Conservation (phyloP, 2,888 invertebrate species). For the Apamea sordens region DNA sequence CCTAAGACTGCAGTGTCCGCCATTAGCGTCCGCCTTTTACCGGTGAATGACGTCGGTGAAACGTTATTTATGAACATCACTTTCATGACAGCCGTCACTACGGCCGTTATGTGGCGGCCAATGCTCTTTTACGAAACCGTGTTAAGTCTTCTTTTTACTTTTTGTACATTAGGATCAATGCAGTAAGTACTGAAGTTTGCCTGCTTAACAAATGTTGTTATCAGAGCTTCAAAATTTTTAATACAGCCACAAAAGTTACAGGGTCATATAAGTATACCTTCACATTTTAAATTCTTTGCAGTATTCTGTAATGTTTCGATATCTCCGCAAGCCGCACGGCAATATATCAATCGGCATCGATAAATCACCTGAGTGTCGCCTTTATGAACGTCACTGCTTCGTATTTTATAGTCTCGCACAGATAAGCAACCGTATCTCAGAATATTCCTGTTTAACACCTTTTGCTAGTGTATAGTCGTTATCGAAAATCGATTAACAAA, state of each 20-base stretch:
- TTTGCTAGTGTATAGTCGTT: conserved; percentile 20
- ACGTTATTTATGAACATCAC: neutral
- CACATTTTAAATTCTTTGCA: neutral
- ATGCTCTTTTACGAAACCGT: neutral
- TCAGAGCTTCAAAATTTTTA: neutral
- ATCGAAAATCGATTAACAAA: conserved; percentile 44
- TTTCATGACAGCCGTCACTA: neutral
- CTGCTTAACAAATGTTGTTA: neutral
- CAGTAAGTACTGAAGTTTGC: neutral
- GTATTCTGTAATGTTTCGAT: conserved; percentile 17
- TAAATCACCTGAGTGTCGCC: conserved; percentile 51
- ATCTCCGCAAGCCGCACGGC: conserved; percentile 20
- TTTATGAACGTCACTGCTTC: conserved; percentile 38
- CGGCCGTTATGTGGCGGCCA: neutral
- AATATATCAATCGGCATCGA: conserved; percentile 50
- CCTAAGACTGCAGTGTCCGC: no score
- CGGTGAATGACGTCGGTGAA: neutral
- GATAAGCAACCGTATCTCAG: conserved; percentile 36
- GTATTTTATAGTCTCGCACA: conserved; percentile 49
- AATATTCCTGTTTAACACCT: conserved; percentile 28
- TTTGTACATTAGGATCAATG: neutral
- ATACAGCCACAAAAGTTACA: neutral
- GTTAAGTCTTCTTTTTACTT: neutral
- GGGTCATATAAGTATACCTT: neutral
- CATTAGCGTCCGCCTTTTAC: no score